Evolutionary conservation across 30 jellyfish, hydroid and myxozoan species (phyloP), one percentile per base, ranked within the genome.

Genomic region (Cassiopea andromeda): DNA sequence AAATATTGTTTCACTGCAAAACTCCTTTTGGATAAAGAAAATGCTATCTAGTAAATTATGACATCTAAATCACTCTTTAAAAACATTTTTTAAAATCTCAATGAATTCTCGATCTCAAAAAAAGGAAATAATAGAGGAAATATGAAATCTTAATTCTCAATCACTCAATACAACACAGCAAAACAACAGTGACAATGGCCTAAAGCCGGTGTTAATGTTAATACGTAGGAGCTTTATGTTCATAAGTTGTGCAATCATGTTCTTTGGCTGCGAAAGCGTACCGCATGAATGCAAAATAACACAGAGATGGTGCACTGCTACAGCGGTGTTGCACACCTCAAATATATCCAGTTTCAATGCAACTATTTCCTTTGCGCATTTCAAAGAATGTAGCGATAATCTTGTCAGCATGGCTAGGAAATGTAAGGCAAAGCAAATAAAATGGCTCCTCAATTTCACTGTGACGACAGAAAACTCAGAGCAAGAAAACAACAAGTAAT

Each of bases 121-220:
- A 66, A 81, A 71, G 67, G 58, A 57, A 73, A 47, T 45, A 16
- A 43, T 44, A 14, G 49, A 73, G 64, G 77, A 69, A 83, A 84
- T 69, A 69, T 69, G 47, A 70, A 70, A 18, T 83, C 75, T 83
- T 54, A 49, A 61, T 69, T 50, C 91, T 83, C 85, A 16, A 16
- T 54, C 69, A 69, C 91, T 10, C 78, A 48, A 82, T 69, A 69
- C 18, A 17, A 6, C 83, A 82, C 75, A 83, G 91, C 83, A 83
- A 13, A 83, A 83, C 84, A 83, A 83, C 91, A 83, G 91, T 19
- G 91, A 76, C 73, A 12, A 47, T 46, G 91, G 84, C 91, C 91
- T 46, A 68, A 69, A 83, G 70, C 91, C 49, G 91, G 91, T 46
- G n/a, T 71, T 83, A 54, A 5, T 50, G 84, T 10, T 71, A 14